Conservation (phyloP, 2,888 invertebrate species). For the Spilosoma lubricipeda region DNA sequence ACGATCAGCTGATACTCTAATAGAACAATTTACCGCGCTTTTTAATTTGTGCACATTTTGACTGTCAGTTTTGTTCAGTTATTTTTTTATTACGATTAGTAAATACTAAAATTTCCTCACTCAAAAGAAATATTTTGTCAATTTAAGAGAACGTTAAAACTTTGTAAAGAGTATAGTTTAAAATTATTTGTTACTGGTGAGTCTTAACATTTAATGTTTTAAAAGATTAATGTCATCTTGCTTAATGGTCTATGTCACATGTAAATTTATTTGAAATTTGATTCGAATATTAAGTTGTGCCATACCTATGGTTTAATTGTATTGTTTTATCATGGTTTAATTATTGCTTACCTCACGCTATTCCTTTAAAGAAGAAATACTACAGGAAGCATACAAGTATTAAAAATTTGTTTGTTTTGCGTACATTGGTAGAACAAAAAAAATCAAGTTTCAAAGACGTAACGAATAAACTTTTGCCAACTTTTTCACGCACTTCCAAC, state of each 20-base stretch:
- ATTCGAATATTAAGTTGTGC: too few relatives aligned
- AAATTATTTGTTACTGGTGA: background rate
- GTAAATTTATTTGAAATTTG: background rate
- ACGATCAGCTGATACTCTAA: slow-evolving; percentile 79
- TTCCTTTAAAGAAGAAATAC: background rate
- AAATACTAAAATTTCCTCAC: background rate
- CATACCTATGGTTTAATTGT: background rate
- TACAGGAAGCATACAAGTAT: background rate
- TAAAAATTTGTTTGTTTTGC: background rate
- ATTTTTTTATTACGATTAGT: background rate
- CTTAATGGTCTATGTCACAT: background rate
- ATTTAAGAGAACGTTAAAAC: background rate
- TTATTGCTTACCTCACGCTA: background rate
- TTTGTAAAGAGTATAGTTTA: background rate
- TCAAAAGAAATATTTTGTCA: background rate
- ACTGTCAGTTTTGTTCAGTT: background rate
- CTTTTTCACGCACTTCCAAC: slow-evolving; percentile 43
- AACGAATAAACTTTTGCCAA: slow-evolving; percentile 38
- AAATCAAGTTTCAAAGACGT: slow-evolving; percentile 40
- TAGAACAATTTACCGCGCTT: slow-evolving; percentile 42
- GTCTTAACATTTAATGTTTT: background rate
- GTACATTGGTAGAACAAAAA: background rate
- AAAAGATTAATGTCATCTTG: background rate
- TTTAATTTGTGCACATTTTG: slow-evolving; percentile 31
- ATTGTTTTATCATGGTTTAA: too few relatives aligned